phyloP scores from a whole-genome alignment of 1,140 invertebrate genomes.

The Neodiprion fabricii region DNA sequence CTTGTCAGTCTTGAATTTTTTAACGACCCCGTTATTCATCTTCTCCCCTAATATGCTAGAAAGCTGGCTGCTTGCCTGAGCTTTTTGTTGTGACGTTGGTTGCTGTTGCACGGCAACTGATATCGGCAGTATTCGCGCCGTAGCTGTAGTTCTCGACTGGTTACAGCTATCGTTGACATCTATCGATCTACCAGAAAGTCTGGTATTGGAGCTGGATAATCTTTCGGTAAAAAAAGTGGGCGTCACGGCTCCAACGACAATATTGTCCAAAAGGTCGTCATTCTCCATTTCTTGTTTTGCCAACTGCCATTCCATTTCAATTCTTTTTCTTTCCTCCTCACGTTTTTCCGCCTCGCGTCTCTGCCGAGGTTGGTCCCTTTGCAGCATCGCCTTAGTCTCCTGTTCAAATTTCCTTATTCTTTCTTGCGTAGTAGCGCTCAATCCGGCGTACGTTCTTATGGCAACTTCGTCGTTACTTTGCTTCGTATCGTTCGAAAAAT shows the following conservation, averaged over 20 bases:
- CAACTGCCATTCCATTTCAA: slow-evolving; percentile 67
- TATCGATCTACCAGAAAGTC: slow-evolving; percentile 31
- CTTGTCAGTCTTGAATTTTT: slow-evolving; percentile 61
- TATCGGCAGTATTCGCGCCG: slow-evolving; percentile 37
- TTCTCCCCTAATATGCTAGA: slow-evolving; percentile 40
- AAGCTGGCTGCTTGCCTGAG: slow-evolving; percentile 40
- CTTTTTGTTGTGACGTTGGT: slow-evolving; percentile 33
- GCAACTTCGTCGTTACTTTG: slow-evolving; percentile 61
- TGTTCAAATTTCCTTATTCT: slow-evolving; percentile 74
- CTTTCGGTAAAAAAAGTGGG: slow-evolving; percentile 37
- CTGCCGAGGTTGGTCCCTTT: slow-evolving; percentile 60
- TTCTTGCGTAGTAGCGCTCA: slow-evolving; percentile 68
- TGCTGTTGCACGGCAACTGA: slow-evolving; percentile 48
- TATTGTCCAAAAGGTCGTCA: slow-evolving; percentile 66
- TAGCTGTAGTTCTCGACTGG: slow-evolving; percentile 36
- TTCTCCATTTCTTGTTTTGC: slow-evolving; percentile 71
- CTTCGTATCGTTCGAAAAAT: slow-evolving; percentile 50
- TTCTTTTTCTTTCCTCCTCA: slow-evolving; percentile 64
- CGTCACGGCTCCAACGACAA: slow-evolving; percentile 58
- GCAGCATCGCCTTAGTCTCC: slow-evolving; percentile 74
- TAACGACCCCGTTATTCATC: slow-evolving; percentile 50
- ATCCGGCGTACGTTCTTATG: slow-evolving; percentile 66
- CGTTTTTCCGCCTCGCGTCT: slow-evolving; percentile 58
- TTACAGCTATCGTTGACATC: slow-evolving; percentile 22
- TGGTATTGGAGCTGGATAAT: slow-evolving; percentile 43